A percentile compares a stretch with the other conserved stretches of the same genome.
These are phyloP conservation scores for Cyclura pinguis DNA, from an alignment of 2,797 vertebrate genomes.

Conservation along the genomic window DNA sequence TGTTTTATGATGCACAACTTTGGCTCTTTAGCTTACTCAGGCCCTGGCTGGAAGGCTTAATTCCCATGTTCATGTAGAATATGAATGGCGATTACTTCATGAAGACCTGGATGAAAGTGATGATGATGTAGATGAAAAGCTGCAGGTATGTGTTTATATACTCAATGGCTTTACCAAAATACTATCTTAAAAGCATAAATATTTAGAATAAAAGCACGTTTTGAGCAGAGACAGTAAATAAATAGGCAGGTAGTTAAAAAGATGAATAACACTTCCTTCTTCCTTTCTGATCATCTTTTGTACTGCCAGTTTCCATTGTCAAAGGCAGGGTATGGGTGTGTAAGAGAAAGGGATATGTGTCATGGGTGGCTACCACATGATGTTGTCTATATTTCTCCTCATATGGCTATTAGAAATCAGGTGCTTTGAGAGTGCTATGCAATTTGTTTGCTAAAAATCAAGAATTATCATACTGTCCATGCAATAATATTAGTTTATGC, in stretches of 20 bases:
- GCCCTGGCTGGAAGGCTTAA: conserved; percentile 96
- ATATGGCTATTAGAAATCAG: neutral
- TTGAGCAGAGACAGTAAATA: neutral
- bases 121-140: conserved; percentile 96
- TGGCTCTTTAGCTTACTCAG: conserved; percentile 87
- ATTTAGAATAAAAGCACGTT: neutral
- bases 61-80: conserved; percentile 96
- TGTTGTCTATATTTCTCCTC: neutral
- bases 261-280: neutral
- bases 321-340: no score
- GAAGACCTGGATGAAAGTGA: conserved; percentile 98
- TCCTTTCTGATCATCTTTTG: neutral
- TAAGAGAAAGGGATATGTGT: neutral
- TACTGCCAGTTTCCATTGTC: neutral
- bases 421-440: neutral
- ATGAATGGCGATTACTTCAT: conserved; percentile 96
- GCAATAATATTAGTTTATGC: neutral
- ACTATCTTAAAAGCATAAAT: neutral
- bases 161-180: neutral
- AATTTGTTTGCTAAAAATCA: conserved; percentile 28
- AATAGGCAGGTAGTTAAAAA: neutral
- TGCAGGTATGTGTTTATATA: conserved; percentile 77
- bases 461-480: neutral
- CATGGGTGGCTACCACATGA: neutral
- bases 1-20: neutral